Evolutionary conservation across 37 sponge, comb jelly and placozoan species (phyloP).

Genomic region (Spongilla lacustris): DNA sequence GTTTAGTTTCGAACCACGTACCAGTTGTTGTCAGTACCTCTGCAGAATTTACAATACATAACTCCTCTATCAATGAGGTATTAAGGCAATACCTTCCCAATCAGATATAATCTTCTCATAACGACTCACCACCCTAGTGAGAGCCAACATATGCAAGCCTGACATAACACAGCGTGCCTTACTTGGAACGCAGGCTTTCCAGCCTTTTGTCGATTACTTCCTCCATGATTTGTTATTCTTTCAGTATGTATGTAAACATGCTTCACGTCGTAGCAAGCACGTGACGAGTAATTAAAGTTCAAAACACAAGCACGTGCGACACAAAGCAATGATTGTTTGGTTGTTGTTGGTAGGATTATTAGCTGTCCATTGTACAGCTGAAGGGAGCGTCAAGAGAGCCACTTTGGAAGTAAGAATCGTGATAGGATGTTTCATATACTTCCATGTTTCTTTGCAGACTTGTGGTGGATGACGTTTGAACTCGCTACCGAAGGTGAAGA

Average conservation of each 20-base stretch:
- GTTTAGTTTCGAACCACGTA: neutral
- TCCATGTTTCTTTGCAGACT: conserved; percentile 38
- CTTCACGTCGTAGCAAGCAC: neutral
- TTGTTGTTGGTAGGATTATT: neutral
- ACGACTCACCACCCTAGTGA: neutral
- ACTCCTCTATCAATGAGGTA: neutral
- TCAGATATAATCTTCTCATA: neutral
- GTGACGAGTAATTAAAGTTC: neutral
- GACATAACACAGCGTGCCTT: neutral
- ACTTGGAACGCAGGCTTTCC: neutral
- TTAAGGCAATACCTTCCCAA: neutral
- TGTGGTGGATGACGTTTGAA: conserved; percentile 94
- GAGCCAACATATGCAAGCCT: neutral
- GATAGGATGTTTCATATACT: neutral
- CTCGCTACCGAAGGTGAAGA: conserved; percentile 86
- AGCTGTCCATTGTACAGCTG: neutral
- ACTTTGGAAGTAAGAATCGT: neutral
- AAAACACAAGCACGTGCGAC: neutral
- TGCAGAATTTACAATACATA: neutral
- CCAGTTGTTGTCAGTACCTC: neutral
- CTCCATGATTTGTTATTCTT: neutral
- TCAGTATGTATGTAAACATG: no score
- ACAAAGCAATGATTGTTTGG: neutral
- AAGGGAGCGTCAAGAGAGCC: neutral
- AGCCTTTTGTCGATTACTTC: neutral